phyloP scores from a whole-genome alignment of 2,113 vertebrate genomes.

The Leptobrachium leishanense region DNA sequence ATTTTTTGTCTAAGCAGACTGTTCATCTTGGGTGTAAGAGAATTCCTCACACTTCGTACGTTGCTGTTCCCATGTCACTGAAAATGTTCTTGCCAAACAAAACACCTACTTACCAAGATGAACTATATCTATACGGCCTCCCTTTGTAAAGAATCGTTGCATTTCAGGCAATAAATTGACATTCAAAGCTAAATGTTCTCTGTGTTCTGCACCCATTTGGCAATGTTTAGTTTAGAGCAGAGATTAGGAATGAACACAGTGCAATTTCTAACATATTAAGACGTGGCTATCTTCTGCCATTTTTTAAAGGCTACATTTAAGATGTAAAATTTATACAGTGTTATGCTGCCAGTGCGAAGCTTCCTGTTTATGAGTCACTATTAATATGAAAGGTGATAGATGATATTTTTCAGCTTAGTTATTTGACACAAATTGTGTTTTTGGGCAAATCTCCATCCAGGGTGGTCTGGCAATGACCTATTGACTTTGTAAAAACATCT shows the following conservation, averaged over 20 bases:
- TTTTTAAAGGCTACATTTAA: conserved; percentile 64
- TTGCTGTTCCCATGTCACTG: conserved; percentile 70
- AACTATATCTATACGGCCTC: conserved; percentile 58
- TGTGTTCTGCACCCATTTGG: conserved; percentile 76
- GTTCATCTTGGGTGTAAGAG: conserved; percentile 67
- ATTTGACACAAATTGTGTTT: conserved; percentile 64
- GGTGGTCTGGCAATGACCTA: conserved; percentile 76
- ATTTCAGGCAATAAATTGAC: conserved; percentile 76
- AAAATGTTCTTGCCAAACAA: conserved; percentile 65
- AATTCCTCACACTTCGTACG: conserved; percentile 62
- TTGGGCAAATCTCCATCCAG: conserved; percentile 68
- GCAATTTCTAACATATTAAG: conserved; percentile 59
- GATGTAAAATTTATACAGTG: conserved; percentile 69
- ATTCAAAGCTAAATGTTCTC: conserved; percentile 78
- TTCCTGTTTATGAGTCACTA: conserved; percentile 84
- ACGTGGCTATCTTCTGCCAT: conserved; percentile 45
- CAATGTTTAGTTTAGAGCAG: conserved; percentile 76
- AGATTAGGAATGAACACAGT: conserved; percentile 67
- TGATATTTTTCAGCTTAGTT: conserved; percentile 82
- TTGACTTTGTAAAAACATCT: conserved; percentile 70
- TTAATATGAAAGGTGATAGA: conserved; percentile 81
- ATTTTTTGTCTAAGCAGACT: not conserved
- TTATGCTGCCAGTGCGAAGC: conserved; percentile 67
- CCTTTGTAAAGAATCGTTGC: conserved; percentile 63
- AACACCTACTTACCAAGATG: conserved; percentile 70